These are phyloP conservation scores for Andrena marginata DNA, from an alignment of 2,888 invertebrate genomes.

Conservation along the genomic window DNA sequence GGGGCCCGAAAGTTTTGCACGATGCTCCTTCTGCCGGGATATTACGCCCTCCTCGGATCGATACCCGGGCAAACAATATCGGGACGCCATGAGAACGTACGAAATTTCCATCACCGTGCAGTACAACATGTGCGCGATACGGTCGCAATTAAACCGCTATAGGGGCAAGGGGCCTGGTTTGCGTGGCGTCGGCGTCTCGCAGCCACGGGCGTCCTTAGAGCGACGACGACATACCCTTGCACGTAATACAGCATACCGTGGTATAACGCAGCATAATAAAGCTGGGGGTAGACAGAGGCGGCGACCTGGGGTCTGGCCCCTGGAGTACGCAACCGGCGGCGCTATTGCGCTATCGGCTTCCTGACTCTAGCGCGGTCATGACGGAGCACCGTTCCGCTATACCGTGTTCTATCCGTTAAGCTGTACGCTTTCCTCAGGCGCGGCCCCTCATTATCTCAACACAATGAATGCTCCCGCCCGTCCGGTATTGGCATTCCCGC, in stretches of 20 bases:
- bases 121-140: slow-evolving; percentile 36
- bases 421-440: slow-evolving; percentile 75
- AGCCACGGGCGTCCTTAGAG: slow-evolving; percentile 29
- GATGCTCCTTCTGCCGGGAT: neutral
- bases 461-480: slow-evolving; percentile 79
- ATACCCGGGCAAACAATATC: slow-evolving; percentile 35
- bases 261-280: slow-evolving; percentile 69
- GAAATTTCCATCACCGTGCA: slow-evolving; percentile 43
- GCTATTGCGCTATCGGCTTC: slow-evolving; percentile 51
- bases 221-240: slow-evolving; percentile 39
- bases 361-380: slow-evolving; percentile 26
- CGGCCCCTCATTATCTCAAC: slow-evolving; percentile 81
- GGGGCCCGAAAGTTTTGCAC: no score
- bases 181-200: slow-evolving; percentile 27
- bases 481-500: slow-evolving; percentile 83
- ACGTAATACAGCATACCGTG: slow-evolving; percentile 64
- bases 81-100: slow-evolving; percentile 50
- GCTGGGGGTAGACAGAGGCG: slow-evolving; percentile 22
- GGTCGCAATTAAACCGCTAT: slow-evolving; percentile 50
- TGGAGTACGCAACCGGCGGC: slow-evolving; percentile 51
- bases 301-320: slow-evolving; percentile 28
- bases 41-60: slow-evolving; percentile 3
- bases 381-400: slow-evolving; percentile 45
- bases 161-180: slow-evolving; percentile 28
- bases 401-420: slow-evolving; percentile 76